A percentile compares a stretch with the other conserved stretches of the same genome.
These are phyloP conservation scores for Glaucidium brasilianum DNA, from an alignment of 2,113 vertebrate genomes.

Conservation along the genomic window DNA sequence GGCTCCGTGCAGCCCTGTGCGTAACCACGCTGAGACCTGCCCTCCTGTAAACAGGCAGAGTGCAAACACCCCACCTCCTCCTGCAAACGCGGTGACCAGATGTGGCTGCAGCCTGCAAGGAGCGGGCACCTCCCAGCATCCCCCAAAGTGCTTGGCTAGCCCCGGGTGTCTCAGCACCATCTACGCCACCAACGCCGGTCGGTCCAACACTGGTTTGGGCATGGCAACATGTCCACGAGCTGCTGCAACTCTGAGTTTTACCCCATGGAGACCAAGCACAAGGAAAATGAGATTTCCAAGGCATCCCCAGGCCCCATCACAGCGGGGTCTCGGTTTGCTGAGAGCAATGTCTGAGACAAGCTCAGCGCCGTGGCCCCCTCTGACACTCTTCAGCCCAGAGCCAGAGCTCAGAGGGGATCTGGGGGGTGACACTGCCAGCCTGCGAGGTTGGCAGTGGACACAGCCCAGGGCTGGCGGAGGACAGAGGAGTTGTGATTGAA, in stretches of 20 bases:
- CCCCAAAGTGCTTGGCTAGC: accelerated
- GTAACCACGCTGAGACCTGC: background rate
- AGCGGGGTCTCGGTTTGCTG: background rate
- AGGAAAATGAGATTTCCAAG: background rate
- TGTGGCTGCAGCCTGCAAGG: background rate
- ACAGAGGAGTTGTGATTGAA: background rate
- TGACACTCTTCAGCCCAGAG: accelerated
- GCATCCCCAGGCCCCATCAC: background rate
- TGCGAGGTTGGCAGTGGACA: background rate
- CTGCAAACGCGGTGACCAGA: background rate
- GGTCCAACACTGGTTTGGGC: background rate
- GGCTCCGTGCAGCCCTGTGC: accelerated
- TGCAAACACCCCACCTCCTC: background rate
- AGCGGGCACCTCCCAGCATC: background rate
- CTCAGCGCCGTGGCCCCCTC: accelerated
- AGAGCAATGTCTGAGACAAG: background rate
- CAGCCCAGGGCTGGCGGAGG: background rate
- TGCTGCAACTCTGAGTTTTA: background rate
- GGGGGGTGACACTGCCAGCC: background rate
- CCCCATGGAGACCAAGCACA: background rate
- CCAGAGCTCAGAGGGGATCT: background rate
- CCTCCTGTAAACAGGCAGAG: background rate
- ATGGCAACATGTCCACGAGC: accelerated
- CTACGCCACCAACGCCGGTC: background rate
- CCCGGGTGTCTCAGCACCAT: accelerated